phyloP scores from a whole-genome alignment of 2,113 vertebrate species.

The Raja brachyura region DNA sequence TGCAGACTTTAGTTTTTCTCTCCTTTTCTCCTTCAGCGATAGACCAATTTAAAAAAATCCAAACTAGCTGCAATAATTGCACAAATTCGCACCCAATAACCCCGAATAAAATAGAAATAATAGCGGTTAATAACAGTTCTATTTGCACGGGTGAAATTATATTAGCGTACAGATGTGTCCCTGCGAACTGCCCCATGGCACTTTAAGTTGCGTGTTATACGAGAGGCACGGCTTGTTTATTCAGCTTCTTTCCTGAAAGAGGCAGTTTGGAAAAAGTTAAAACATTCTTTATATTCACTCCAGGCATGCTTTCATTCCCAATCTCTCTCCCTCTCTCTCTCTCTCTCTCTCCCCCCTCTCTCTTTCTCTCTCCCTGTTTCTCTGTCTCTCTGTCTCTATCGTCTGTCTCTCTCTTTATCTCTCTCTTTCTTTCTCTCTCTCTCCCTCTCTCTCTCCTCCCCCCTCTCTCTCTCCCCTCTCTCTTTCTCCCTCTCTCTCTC shows the following conservation, averaged over 20 bases:
- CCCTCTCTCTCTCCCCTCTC: too few species aligned
- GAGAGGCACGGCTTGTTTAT: conserved; percentile 66
- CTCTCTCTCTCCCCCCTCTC: too few species aligned
- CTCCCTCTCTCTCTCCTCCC: too few species aligned
- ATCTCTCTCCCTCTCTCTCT: neutral
- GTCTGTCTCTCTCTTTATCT: too few species aligned
- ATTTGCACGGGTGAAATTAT: conserved; percentile 2
- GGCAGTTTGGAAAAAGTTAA: conserved; percentile 67
- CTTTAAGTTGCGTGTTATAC: conserved; percentile 48
- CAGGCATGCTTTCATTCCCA: neutral
- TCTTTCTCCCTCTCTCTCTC: too few species aligned
- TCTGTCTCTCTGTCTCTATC: too few species aligned
- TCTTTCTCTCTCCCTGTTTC: neutral
- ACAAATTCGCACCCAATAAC: neutral
- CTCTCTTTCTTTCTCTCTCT: too few species aligned
- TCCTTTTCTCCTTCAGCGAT: neutral
- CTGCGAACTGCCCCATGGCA: conserved; percentile 40
- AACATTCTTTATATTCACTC: conserved; percentile 52
- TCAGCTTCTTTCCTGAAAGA: conserved; percentile 72
- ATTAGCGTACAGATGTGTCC: conserved; percentile 11
- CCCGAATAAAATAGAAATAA: neutral
- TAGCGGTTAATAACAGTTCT: neutral
- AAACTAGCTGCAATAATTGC: neutral
- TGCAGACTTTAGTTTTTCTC: neutral
- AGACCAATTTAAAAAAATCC: neutral